Base-by-base conservation (phyloP, 23 tunicate genomes). In the Aplidium turbinatum region DNA sequence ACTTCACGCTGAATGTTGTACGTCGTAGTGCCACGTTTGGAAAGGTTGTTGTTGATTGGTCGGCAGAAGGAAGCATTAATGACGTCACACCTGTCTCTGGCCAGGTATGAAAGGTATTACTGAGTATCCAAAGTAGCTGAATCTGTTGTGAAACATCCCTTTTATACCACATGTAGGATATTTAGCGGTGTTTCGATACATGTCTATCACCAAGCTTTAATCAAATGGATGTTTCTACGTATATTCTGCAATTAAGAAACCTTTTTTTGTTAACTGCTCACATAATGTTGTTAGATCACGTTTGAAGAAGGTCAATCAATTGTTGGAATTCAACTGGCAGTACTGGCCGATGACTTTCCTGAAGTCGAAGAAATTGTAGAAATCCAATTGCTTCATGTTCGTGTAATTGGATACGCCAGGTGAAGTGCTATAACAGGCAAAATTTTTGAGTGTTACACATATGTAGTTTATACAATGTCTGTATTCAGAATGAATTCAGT, bases 311-410 rank as follows among this genome's bases (percentile, higher is more conserved):
- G 88, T 7, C 69, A 76, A 47, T 33, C 58, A 11, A 26, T 54
- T 25, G 73, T 77, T 57, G 38, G 70, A 32, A 68, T 89, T 48
- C 84, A 76, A 46, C 50, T 89, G 25, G 76, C 76, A 0, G 73
- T 89, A 0, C 33, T 81, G 34, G 85, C 96, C 21, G 96, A 89
- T 76, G 83, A 82, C 53, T 27, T 76, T 7, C 96, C 96, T 1
- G 96, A 89, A 70, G 76, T 89, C 31, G 80, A 70, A 13, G 87
- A 89, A 68, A 26, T 11, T 60, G 80, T 89, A 24, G 33, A 5
- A 32, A 60, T 89, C 16, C 3, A 32, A 45, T 61, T 82, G 20
- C 6, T 13, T n/a, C n/a, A n/a, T n/a, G n/a, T n/a, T n/a, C n/a
- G n/a, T n/a, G n/a, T n/a, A n/a, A n/a, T n/a, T n/a, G n/a, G n/a